These are phyloP conservation scores for Sardina pilchardus DNA, from an alignment of 2,113 vertebrate genomes.

Conservation along the genomic window DNA sequence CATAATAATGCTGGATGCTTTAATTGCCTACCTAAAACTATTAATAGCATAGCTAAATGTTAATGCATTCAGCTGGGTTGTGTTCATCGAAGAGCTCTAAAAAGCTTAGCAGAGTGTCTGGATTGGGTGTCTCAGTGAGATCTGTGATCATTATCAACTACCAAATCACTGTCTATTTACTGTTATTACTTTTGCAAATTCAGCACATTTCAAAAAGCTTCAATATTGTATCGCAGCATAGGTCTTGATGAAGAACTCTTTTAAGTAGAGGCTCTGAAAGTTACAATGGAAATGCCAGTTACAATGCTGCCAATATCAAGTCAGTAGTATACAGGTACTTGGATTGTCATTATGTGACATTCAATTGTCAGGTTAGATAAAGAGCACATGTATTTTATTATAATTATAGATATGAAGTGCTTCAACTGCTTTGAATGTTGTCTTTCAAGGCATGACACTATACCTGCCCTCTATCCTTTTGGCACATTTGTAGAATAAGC, in stretches of 20 bases:
- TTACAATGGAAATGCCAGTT: no score
- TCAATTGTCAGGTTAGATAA: no score
- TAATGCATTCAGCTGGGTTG: conserved; percentile 54
- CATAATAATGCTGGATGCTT: conserved; percentile 35
- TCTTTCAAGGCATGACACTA: not conserved
- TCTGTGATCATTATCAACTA: not conserved
- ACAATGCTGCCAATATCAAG: no score
- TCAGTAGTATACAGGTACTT: not conserved
- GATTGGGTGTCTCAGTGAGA: not conserved
- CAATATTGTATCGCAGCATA: not conserved
- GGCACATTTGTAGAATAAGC: not conserved
- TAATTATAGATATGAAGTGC: not conserved
- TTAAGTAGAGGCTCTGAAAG: no score
- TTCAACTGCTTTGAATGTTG: not conserved
- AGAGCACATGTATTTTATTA: not conserved
- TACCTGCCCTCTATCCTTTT: not conserved
- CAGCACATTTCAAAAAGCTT: not conserved
- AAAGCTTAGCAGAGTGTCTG: not conserved
- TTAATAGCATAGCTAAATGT: conserved; percentile 59
- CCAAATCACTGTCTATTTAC: not conserved
- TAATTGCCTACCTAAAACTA: conserved; percentile 47
- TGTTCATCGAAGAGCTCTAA: not conserved
- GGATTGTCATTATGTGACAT: not conserved
- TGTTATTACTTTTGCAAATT: not conserved
- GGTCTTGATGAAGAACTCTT: not conserved